Conservation (phyloP, 1,140 invertebrate genomes). For the Dendroctonus ponderosae region DNA sequence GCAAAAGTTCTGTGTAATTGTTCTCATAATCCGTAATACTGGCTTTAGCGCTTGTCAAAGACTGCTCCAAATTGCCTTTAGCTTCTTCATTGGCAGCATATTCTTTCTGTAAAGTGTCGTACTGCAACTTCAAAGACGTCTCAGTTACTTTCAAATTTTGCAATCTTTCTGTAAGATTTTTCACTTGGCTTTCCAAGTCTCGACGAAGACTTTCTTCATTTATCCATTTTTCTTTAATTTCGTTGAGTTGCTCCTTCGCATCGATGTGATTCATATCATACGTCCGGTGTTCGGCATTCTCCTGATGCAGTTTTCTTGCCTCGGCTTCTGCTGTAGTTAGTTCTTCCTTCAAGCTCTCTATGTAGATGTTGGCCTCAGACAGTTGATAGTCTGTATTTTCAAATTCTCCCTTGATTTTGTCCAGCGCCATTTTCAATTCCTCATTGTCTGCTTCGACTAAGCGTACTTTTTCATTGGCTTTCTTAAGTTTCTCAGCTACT, state of each 20-base stretch:
- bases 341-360: constrained; percentile 47
- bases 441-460: constrained; percentile 43
- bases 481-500: constrained; percentile 50
- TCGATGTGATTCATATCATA: constrained; percentile 46
- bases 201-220: constrained; percentile 38
- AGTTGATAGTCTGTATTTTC: constrained; percentile 53
- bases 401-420: constrained; percentile 53
- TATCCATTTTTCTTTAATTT: constrained; percentile 39
- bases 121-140: constrained; percentile 44
- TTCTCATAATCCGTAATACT: constrained; percentile 33
- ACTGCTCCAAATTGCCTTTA: constrained; percentile 36
- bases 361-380: constrained; percentile 44
- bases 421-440: constrained; percentile 41
- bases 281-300: constrained; percentile 44
- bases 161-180: constrained; percentile 40
- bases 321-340: constrained; percentile 46
- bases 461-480: constrained; percentile 46
- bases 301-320: constrained; percentile 44
- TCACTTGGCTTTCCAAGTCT: constrained; percentile 38
- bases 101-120: constrained; percentile 44
- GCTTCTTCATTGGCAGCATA: constrained; percentile 29
- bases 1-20: constrained; percentile 32
- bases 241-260: constrained; percentile 41
- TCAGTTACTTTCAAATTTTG: constrained; percentile 45
- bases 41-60: constrained; percentile 25